Conservation (phyloP, 1,140 invertebrate genomes). For the Lepidotrigona ventralis region DNA sequence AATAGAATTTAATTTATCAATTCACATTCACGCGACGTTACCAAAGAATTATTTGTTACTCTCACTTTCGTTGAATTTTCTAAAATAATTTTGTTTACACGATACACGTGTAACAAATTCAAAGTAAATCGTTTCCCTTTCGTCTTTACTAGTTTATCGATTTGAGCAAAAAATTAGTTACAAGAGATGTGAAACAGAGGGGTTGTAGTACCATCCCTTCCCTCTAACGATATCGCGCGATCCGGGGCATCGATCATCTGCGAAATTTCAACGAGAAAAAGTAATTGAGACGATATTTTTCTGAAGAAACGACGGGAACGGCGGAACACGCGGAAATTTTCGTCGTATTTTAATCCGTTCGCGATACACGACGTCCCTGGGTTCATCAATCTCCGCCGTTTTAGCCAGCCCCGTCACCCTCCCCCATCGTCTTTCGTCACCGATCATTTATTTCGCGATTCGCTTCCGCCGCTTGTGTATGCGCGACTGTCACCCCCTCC, state of each 20-base stretch:
- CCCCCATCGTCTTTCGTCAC: constrained; percentile 41
- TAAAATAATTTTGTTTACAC: too few species aligned
- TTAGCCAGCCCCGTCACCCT: constrained; percentile 8
- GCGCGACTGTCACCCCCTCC: constrained; percentile 8
- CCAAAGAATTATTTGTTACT: too few species aligned
- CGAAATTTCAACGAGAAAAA: not conserved
- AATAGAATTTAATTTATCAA: too few species aligned
- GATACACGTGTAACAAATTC: too few species aligned
- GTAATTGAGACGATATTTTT: constrained; percentile 5
- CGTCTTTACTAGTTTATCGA: too few species aligned
- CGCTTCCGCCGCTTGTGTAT: constrained; percentile 24
- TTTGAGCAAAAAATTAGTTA: too few species aligned
- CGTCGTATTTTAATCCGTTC: constrained; percentile 21
- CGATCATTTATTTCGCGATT: constrained; percentile 61
- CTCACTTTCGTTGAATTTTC: too few species aligned
- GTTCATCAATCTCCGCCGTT: constrained; percentile 41
- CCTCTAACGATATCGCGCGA: not conserved
- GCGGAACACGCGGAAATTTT: constrained; percentile 12
- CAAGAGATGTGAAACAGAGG: too few species aligned
- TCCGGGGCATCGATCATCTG: not conserved
- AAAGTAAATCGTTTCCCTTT: too few species aligned
- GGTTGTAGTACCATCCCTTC: too few species aligned
- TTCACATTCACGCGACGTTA: too few species aligned
- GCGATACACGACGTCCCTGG: constrained; percentile 2
- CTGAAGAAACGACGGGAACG: not conserved